Percentiles rank a stretch among this genome's conserved stretches.
Conservation (phyloP, 2,888 invertebrate genomes). For the Dryococelus australis region DNA sequence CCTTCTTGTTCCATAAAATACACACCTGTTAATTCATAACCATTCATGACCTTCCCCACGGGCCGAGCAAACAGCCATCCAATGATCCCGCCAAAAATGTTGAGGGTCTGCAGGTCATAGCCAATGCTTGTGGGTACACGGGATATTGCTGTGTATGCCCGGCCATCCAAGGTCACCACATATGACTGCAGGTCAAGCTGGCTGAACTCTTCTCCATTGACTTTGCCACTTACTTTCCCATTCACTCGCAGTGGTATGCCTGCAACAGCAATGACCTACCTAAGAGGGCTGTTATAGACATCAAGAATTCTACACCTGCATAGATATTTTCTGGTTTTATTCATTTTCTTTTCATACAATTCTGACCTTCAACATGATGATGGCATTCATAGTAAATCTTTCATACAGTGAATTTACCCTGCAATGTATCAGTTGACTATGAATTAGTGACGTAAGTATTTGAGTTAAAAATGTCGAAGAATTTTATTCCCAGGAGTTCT, state of each 20-base stretch:
- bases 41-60: constrained; percentile 78
- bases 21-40: constrained; percentile 83
- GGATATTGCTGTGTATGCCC: constrained; percentile 90
- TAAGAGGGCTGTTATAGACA: no score
- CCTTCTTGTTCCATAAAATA: not conserved
- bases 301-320: no score
- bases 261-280: constrained; percentile 55
- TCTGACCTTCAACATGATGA: no score
- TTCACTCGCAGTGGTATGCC: constrained; percentile 86
- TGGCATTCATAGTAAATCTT: no score
- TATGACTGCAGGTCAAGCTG: constrained; percentile 90
- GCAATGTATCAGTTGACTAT: no score
- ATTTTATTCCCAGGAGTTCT: no score
- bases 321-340: no score
- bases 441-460: no score
- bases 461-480: no score
- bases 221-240: constrained; percentile 83
- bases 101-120: constrained; percentile 81
- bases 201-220: constrained; percentile 79
- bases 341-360: no score
- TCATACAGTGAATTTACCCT: no score
- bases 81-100: constrained; percentile 82
- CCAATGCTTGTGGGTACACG: constrained; percentile 79
- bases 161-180: constrained; percentile 84
- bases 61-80: constrained; percentile 95